phyloP scores from a whole-genome alignment of 2,113 vertebrate genomes.

The Ginglymostoma cirratum region DNA sequence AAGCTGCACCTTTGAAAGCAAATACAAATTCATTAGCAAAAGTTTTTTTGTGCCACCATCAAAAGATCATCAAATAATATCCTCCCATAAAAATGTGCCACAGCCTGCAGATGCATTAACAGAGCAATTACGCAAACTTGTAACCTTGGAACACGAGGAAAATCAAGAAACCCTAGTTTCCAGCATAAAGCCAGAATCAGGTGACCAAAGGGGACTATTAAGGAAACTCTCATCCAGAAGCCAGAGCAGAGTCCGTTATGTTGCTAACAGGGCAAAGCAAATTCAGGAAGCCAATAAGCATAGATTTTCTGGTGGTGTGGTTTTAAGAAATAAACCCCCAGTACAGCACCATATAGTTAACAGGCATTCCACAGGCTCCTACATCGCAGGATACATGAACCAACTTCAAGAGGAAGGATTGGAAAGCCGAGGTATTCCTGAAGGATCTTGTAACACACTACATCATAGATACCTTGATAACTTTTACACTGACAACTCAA shows the following conservation, averaged over 20 bases:
- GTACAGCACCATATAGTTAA: conserved; percentile 54
- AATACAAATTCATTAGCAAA: conserved; percentile 87
- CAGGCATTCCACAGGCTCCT: conserved; percentile 90
- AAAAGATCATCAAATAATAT: conserved; percentile 55
- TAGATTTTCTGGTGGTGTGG: conserved; percentile 54
- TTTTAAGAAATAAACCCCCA: conserved; percentile 67
- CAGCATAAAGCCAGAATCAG: conserved; percentile 48
- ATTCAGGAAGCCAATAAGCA: conserved; percentile 77
- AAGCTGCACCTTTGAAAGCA: conserved; percentile 90
- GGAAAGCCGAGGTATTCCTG: conserved; percentile 73
- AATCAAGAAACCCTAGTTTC: conserved; percentile 30
- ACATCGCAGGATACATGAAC: conserved; percentile 76
- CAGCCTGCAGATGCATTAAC: conserved; percentile 74
- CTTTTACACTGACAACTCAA: conserved; percentile 52
- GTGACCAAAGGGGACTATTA: conserved; percentile 65
- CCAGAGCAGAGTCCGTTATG: conserved; percentile 90
- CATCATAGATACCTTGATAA: conserved; percentile 57
- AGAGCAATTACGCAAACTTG: conserved; percentile 76
- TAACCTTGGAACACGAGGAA: conserved; percentile 76
- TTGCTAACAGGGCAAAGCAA: conserved; percentile 85
- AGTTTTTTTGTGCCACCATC: conserved; percentile 75
- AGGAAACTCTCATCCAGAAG: conserved; percentile 86
- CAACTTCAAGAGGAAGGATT: conserved; percentile 43
- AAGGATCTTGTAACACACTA: conserved; percentile 70
- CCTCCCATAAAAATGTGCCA: conserved; percentile 44